phyloP scores from a whole-genome alignment of 2,888 invertebrate genomes.

The Chelonus formosanus region DNA sequence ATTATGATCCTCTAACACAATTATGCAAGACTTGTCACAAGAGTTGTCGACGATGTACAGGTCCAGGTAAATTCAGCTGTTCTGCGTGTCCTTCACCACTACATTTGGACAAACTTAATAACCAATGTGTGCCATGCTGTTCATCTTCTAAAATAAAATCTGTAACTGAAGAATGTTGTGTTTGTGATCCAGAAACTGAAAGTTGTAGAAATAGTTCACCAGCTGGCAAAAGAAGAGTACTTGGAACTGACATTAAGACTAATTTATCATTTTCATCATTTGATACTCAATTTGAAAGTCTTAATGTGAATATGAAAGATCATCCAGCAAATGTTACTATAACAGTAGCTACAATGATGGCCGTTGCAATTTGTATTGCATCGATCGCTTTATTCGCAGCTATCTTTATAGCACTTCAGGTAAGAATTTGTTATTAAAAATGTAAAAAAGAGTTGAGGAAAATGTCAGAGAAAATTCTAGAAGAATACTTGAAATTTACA shows the following conservation, averaged over 20 bases:
- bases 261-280: slow-evolving; percentile 45
- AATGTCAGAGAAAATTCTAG: too few species aligned
- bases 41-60: slow-evolving; percentile 75
- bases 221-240: slow-evolving; percentile 78
- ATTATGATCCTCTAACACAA: slow-evolving; percentile 75
- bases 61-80: slow-evolving; percentile 76
- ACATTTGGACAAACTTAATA: slow-evolving; percentile 76
- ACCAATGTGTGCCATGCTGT: slow-evolving; percentile 81
- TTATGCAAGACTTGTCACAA: slow-evolving; percentile 75
- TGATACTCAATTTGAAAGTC: slow-evolving; percentile 44
- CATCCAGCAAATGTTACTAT: slow-evolving; percentile 65
- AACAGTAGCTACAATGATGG: slow-evolving; percentile 74
- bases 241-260: slow-evolving; percentile 66
- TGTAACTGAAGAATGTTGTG: slow-evolving; percentile 72
- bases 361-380: slow-evolving; percentile 74
- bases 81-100: slow-evolving; percentile 73
- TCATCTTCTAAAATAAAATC: slow-evolving; percentile 65
- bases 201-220: slow-evolving; percentile 79
- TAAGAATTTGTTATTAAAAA: slow-evolving; percentile 55
- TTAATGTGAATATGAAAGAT: slow-evolving; percentile 38
- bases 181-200: slow-evolving; percentile 76
- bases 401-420: slow-evolving; percentile 79
- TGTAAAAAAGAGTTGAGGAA: too few species aligned
- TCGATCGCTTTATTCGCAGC: slow-evolving; percentile 76
- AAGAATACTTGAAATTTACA: too few species aligned